A percentile compares a stretch with the other conserved stretches of the same genome.
phyloP scores from a whole-genome alignment of 2,797 vertebrate species.

The Sus cebifrons region DNA sequence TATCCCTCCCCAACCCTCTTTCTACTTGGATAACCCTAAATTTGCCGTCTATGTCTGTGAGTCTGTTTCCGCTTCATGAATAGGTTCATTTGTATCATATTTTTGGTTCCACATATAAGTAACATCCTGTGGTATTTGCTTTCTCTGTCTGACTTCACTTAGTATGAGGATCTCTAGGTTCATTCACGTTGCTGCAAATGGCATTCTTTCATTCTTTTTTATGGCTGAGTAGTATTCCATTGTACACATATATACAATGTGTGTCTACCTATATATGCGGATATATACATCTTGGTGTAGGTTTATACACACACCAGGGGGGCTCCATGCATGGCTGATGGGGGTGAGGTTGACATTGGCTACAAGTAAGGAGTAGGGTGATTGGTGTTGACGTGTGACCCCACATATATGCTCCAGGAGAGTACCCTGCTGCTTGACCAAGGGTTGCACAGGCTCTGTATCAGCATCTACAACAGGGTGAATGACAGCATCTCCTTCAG shows the following conservation, averaged over 20 bases:
- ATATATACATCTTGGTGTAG: not conserved
- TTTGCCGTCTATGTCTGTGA: not conserved
- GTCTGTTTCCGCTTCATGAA: not conserved
- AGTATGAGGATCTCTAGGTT: not conserved
- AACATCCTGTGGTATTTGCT: not conserved
- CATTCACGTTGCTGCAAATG: not conserved
- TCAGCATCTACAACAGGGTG: not conserved
- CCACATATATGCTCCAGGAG: not conserved
- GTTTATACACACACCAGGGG: not conserved
- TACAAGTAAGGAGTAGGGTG: not conserved
- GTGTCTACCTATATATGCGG: too few species aligned
- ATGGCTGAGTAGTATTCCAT: not conserved
- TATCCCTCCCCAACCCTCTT: not conserved
- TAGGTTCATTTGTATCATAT: not conserved
- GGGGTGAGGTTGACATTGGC: not conserved
- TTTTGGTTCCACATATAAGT: not conserved
- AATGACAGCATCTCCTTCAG: not conserved
- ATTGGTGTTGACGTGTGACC: not conserved
- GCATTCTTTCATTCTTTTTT: not conserved
- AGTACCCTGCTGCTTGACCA: too few species aligned
- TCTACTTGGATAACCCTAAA: not conserved
- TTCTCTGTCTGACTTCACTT: not conserved
- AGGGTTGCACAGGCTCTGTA: fast-evolving
- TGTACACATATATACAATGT: too few species aligned
- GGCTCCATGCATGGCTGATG: fast-evolving